Evolutionary conservation across 1,140 invertebrate species (phyloP).

Genomic region (Meloidogyne exigua): DNA sequence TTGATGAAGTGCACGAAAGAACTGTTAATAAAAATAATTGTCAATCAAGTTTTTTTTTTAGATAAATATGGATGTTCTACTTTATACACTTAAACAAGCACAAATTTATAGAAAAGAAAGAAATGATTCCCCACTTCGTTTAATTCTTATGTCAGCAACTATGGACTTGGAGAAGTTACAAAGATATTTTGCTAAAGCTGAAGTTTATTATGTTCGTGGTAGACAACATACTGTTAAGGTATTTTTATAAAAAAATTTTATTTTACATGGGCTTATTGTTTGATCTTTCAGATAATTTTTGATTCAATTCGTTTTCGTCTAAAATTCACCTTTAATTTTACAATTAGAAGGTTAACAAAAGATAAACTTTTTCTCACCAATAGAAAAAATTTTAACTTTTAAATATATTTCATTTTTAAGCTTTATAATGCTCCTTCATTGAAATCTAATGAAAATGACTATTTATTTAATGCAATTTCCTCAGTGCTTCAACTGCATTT

Average conservation of each 20-base stretch:
- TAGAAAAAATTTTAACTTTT: neutral
- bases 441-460: slow-evolving; percentile 64
- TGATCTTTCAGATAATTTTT: too few relatives aligned
- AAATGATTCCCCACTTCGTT: slow-evolving; percentile 64
- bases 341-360: too few relatives aligned
- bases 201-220: slow-evolving; percentile 84
- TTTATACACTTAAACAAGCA: slow-evolving; percentile 76
- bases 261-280: too few relatives aligned
- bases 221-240: slow-evolving; percentile 78
- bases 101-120: neutral
- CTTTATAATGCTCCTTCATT: slow-evolving; percentile 9
- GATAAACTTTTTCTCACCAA: too few relatives aligned
- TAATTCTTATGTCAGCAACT: slow-evolving; percentile 89
- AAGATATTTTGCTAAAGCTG: slow-evolving; percentile 81
- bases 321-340: too few relatives aligned
- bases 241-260: neutral
- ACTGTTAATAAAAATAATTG: slow-evolving; percentile 71
- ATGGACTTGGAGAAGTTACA: slow-evolving; percentile 91
- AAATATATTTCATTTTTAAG: slow-evolving; percentile 8
- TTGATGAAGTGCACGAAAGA: slow-evolving; percentile 96
- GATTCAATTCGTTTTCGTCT: too few relatives aligned
- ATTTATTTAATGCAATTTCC: slow-evolving; percentile 35
- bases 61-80: slow-evolving; percentile 80
- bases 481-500: slow-evolving; percentile 78
- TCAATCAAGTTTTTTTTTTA: neutral